These are phyloP conservation scores for Pandemis cinnamomeana DNA, from an alignment of 2,888 invertebrate species.

Conservation along the genomic window DNA sequence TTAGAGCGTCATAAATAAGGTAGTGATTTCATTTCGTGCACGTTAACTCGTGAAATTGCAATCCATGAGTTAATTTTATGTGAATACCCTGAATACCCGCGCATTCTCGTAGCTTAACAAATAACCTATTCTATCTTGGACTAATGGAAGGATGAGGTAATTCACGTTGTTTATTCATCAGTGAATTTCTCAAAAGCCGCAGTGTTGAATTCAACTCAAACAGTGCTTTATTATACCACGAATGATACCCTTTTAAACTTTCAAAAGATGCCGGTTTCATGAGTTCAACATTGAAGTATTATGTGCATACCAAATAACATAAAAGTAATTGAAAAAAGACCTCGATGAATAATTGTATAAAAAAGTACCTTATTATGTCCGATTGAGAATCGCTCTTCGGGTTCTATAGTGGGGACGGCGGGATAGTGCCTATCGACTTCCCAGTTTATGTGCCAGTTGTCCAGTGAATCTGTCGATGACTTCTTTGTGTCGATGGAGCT, in stretches of 20 bases:
- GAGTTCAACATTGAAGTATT: not conserved
- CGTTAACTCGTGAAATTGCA: slow-evolving; percentile 24
- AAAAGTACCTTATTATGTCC: slow-evolving; percentile 74
- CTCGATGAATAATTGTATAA: slow-evolving; percentile 43
- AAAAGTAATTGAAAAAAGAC: slow-evolving; percentile 9
- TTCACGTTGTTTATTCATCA: slow-evolving; percentile 35
- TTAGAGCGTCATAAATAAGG: slow-evolving; percentile 15
- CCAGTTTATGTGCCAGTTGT: slow-evolving; percentile 88
- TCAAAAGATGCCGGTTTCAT: slow-evolving; percentile 14
- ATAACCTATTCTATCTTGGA: slow-evolving; percentile 35
- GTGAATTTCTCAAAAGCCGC: slow-evolving; percentile 31
- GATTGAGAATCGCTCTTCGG: slow-evolving; percentile 80
- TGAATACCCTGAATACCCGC: slow-evolving; percentile 22
- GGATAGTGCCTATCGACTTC: slow-evolving; percentile 87
- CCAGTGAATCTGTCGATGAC: slow-evolving; percentile 89
- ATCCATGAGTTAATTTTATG: slow-evolving; percentile 30
- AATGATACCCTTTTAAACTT: slow-evolving; percentile 14
- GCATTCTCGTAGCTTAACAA: slow-evolving; percentile 41
- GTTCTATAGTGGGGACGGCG: slow-evolving; percentile 84
- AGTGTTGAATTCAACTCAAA: slow-evolving; percentile 14
- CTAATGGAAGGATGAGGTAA: slow-evolving; percentile 38
- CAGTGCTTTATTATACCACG: slow-evolving; percentile 14
- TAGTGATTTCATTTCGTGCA: slow-evolving; percentile 22
- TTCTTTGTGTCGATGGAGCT: slow-evolving; percentile 79
- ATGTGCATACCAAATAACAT: slow-evolving; percentile 2